Evolutionary conservation across 2,113 vertebrate species (phyloP), one percentile per base, ranked within the genome.

Genomic region (Meleagris gallopavo): DNA sequence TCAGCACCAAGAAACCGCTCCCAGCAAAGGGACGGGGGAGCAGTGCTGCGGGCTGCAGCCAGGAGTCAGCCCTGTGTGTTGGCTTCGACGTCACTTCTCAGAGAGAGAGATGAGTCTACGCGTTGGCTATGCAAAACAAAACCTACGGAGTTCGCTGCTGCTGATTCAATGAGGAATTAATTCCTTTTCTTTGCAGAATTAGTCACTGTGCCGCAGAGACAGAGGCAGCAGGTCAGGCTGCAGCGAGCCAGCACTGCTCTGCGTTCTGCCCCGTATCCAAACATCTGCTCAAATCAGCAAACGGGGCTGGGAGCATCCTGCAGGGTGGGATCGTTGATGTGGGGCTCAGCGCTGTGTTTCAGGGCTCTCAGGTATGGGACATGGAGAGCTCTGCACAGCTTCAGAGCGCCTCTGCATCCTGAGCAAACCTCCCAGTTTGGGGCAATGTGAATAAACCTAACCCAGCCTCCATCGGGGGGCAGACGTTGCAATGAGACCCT

Each of bases 131-230:
- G 75, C 83, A 83, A 97, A 94, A 76, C 94, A 93, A 92, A 97
- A 96, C 90, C 80, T 74, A 74, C 24, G 2, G 43, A 90, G 83
- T 72, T 64, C 84, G 64, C 93, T 94, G 87, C 3, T 70, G 89
- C 76, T 90, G 95, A 74, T 95, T 85, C 82, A 85, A 76, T 91
- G 87, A 94, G 87, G 95, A 93, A 91, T 95, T 62, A 41, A 93
- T 90, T 86, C 78, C 75, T 94, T 60, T 73, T 71, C 69, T n/a
- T 41, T 74, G 85, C 89, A 77, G 61, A 94, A 94, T 96, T 80
- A 95, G 87, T 96, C 95, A 97, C 11, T 6, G 1, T 36, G 75
- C 75, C 85, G 50, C 78, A 87, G 55, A 87, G 57, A 73, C 52
- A 78, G 52, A 86, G 55, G 40, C 21, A 1, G 13, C 62, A 92